Evolutionary conservation across 2,113 vertebrate genomes (phyloP).

Genomic region (Pongo abelii): DNA sequence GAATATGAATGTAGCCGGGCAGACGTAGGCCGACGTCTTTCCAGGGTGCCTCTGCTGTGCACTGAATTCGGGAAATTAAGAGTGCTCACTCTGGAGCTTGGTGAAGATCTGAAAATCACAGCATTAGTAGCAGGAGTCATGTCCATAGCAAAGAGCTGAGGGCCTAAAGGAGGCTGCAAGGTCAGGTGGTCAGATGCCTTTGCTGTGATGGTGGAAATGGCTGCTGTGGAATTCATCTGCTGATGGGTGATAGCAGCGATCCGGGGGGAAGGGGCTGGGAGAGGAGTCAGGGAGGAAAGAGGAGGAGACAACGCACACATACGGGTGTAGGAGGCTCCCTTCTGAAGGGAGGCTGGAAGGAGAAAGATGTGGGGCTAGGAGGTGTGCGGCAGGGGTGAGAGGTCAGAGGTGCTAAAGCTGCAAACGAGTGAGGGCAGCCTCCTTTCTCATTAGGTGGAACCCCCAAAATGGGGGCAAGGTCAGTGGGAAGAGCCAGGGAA

Average conservation of each 20-base stretch:
- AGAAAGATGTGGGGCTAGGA: slow-evolving; percentile 10
- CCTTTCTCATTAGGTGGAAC: slow-evolving; percentile 12
- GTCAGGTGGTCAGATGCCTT: slow-evolving; percentile 11
- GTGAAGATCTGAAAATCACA: too few relatives aligned
- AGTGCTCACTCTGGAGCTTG: too few relatives aligned
- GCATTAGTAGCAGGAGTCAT: too few relatives aligned
- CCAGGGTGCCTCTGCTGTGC: too few relatives aligned
- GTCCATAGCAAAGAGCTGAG: too few relatives aligned
- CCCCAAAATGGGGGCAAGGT: slow-evolving; percentile 71
- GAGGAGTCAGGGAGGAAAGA: slow-evolving; percentile 27
- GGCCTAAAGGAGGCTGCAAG: too few relatives aligned
- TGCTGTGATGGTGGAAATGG: not conserved
- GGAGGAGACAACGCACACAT: not conserved
- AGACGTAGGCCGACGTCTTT: too few relatives aligned
- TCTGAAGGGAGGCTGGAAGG: slow-evolving; percentile 86
- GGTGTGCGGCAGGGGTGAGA: not conserved
- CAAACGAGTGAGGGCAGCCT: not conserved
- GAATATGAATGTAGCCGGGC: too few relatives aligned
- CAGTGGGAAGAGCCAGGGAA: slow-evolving; percentile 63
- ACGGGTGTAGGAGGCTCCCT: not conserved
- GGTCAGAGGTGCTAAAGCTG: fast-evolving
- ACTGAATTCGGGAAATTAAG: too few relatives aligned
- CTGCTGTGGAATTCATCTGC: not conserved
- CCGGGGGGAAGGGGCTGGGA: not conserved
- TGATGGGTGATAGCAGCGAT: not conserved